These are phyloP conservation scores for Parasteatoda lunata DNA, from an alignment of 2,888 invertebrate species.

Conservation along the genomic window DNA sequence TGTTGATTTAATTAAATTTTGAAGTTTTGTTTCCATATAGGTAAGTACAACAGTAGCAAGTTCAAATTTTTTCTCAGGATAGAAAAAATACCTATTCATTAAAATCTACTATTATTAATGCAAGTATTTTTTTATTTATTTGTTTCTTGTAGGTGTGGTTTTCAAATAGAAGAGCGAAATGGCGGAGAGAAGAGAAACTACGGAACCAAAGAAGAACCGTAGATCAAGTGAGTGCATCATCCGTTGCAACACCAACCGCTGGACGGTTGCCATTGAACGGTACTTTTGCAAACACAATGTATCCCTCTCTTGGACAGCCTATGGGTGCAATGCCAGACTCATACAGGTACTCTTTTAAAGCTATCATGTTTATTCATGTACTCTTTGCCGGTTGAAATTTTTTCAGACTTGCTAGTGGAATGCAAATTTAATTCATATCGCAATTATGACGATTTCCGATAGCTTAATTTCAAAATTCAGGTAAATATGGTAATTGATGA, in stretches of 20 bases:
- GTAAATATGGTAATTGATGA: not conserved
- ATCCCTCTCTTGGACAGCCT: constrained; percentile 82
- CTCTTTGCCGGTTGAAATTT: too few species aligned
- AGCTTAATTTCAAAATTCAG: not conserved
- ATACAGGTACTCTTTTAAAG: constrained; percentile 79
- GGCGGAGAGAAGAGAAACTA: constrained; percentile 96
- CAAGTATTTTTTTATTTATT: constrained; percentile 15
- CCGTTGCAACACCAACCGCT: constrained; percentile 76
- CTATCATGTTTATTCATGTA: too few species aligned
- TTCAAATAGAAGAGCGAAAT: constrained; percentile 96
- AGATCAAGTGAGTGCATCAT: constrained; percentile 74
- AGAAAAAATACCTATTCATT: too few species aligned
- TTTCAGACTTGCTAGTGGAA: not conserved
- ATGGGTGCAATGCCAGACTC: constrained; percentile 83
- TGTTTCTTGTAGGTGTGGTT: constrained; percentile 90
- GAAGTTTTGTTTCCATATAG: not conserved
- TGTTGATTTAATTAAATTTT: not conserved
- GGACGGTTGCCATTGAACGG: constrained; percentile 69
- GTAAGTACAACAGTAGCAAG: not conserved
- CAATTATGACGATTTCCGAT: not conserved
- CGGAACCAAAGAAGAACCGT: constrained; percentile 85
- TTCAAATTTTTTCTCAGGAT: too few species aligned
- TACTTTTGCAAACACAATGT: constrained; percentile 76
- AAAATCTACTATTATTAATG: not conserved
- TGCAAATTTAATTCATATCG: not conserved